phyloP scores from a whole-genome alignment of 2,113 vertebrate genomes.

The Apteryx mantelli region DNA sequence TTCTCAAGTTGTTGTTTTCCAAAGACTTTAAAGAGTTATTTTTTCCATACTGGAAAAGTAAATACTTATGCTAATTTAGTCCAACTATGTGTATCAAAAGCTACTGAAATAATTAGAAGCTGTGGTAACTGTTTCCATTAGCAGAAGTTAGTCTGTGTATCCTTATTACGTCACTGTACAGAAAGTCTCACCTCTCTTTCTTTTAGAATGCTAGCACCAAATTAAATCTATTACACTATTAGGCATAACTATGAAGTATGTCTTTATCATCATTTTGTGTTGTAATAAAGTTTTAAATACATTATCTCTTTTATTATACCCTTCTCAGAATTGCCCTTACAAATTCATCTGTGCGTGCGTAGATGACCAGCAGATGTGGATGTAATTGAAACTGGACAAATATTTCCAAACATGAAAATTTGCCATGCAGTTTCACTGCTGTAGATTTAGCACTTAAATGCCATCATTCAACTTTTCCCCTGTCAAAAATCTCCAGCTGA shows the following conservation, averaged over 20 bases:
- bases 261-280: not conserved
- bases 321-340: not conserved
- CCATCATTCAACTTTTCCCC: not conserved
- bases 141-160: not conserved
- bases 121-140: not conserved
- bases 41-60: not conserved
- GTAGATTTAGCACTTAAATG: not conserved
- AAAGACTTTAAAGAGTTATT: not conserved
- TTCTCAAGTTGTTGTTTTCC: not conserved
- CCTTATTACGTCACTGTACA: not conserved
- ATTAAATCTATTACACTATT: not conserved
- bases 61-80: not conserved
- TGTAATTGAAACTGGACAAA: not conserved
- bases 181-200: not conserved
- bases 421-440: not conserved
- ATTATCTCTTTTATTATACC: not conserved
- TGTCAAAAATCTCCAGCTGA: not conserved
- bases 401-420: not conserved
- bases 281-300: conserved; percentile 17
- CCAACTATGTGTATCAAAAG: not conserved
- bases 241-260: not conserved
- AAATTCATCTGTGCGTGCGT: not conserved
- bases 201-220: not conserved
- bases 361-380: not conserved
- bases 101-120: not conserved